phyloP scores from a whole-genome alignment of 1,140 invertebrate genomes.

The Littorina saxatilis region DNA sequence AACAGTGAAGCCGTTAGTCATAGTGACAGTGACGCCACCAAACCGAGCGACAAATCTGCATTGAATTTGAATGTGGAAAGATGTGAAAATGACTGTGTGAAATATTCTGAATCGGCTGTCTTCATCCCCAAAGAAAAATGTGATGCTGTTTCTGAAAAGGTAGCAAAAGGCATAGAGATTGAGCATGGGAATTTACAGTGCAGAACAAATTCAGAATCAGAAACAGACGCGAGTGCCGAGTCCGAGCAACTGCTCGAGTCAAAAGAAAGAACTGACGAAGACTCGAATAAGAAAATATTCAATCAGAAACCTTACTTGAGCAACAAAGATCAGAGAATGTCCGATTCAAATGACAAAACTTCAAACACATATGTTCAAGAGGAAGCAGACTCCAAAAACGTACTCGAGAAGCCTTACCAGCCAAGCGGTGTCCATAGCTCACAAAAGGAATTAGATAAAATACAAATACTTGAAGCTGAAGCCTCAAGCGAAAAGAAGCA shows the following conservation, averaged over 20 bases:
- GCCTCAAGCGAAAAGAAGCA: background rate
- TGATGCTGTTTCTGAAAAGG: no score
- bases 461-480: background rate
- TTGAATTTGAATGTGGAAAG: background rate
- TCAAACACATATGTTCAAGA: background rate
- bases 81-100: no score
- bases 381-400: background rate
- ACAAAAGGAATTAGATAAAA: background rate
- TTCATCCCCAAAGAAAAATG: no score
- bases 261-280: background rate
- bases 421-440: background rate
- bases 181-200: background rate
- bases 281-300: no score
- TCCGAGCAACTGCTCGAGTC: background rate
- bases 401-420: background rate
- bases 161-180: no score
- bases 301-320: background rate
- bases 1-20: no score
- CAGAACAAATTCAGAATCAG: background rate
- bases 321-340: background rate
- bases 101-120: no score
- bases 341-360: background rate
- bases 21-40: no score
- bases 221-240: background rate
- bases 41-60: background rate